These are phyloP conservation scores for Eremobia ochroleuca DNA, from an alignment of 2,888 invertebrate genomes.

Conservation along the genomic window DNA sequence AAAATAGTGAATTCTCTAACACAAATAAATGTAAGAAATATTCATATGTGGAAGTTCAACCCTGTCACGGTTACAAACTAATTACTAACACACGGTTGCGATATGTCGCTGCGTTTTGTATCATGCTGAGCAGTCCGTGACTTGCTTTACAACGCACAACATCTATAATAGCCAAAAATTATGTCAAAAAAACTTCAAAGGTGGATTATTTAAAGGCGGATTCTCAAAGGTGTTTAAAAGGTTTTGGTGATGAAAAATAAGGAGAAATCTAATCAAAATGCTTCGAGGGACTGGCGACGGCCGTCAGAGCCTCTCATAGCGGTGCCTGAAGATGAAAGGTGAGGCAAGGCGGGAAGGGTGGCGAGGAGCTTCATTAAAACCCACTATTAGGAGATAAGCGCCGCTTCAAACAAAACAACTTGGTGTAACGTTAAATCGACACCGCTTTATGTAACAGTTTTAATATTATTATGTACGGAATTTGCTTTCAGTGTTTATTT, in stretches of 20 bases:
- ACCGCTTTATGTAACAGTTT: slow-evolving; percentile 66
- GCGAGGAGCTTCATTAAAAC: slow-evolving; percentile 84
- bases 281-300: slow-evolving; percentile 83
- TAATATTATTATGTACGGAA: slow-evolving; percentile 61
- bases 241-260: slow-evolving; percentile 80
- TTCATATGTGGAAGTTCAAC: slow-evolving; percentile 64
- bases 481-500: slow-evolving; percentile 49
- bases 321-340: slow-evolving; percentile 90
- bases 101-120: slow-evolving; percentile 66
- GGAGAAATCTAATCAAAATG: slow-evolving; percentile 85
- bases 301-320: slow-evolving; percentile 84
- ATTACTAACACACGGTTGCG: slow-evolving; percentile 77
- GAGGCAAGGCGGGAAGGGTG: slow-evolving; percentile 79
- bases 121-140: slow-evolving; percentile 76
- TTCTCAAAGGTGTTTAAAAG: slow-evolving; percentile 40
- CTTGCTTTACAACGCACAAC: slow-evolving; percentile 72
- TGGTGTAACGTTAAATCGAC: slow-evolving; percentile 76
- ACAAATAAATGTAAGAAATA: slow-evolving; percentile 32
- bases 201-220: slow-evolving; percentile 6
- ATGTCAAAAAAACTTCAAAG: background rate
- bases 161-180: slow-evolving; percentile 54
- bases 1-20: background rate
- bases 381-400: slow-evolving; percentile 84
- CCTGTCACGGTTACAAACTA: slow-evolving; percentile 78
- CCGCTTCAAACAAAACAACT: slow-evolving; percentile 81